Evolutionary conservation across 2,888 invertebrate genomes (phyloP), one percentile per base, ranked within the genome.

Genomic region (Drosophila imparisetae): DNA sequence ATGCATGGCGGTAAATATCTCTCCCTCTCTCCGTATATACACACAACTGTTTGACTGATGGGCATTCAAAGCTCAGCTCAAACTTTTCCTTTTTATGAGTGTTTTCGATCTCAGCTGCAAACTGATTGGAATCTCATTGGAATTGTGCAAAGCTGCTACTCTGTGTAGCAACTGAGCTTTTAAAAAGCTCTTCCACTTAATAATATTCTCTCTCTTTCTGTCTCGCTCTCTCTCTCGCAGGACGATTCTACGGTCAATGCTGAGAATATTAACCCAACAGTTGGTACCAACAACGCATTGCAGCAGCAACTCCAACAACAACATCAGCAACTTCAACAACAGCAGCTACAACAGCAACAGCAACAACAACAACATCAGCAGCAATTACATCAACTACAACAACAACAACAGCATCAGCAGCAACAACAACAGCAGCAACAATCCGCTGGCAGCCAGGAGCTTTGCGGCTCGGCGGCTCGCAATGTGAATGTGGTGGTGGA

Each of bases 1-100:
- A 93, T 97, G 97, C 94, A 95, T 98, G 92, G 96, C 96, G 95
- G 97, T 97, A 92, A 93, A 13, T 57, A 57, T 13, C 1, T n/a
- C 10, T 40, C 3, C 4, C 8, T 40, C n/a, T 10, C 40, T 40
- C 32, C n/a, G n/a, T 29, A 24, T n/a, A 40, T n/a, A 48, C 13
- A 4, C 2, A 21, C 13, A 21, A 21, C 42, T 13, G 13, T 45
- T 45, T 21, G 40, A 5, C n/a, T 40, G 21, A n/a, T 21, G 11
- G 10, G 1, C 40, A 2, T 21, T 21, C 13, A 45, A 24, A 2
- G 45, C 24, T 15, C 15, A 27, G 21, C 1, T 45, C 15, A 15
- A 45, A 24, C 4, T 45, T 45, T 45, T 45, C 45, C 15, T 7
- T 45, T 45, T 45, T 21, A 15, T 45, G 45, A 7, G 45, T 4